These are phyloP conservation scores for Cyprinodon diabolis DNA, from an alignment of 2,797 vertebrate species.

Conservation along the genomic window DNA sequence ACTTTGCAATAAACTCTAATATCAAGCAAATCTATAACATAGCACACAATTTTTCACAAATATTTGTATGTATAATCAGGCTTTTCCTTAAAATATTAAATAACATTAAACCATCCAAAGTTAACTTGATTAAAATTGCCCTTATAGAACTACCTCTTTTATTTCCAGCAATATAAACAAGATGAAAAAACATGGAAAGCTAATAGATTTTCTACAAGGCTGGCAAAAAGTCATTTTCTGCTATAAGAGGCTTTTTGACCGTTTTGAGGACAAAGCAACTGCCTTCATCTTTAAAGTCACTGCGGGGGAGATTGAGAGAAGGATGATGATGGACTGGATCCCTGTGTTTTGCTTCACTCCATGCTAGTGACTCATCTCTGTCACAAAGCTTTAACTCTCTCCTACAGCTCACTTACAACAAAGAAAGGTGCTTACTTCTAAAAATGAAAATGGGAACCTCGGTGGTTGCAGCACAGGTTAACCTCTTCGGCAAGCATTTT, in stretches of 20 bases:
- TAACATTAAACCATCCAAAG: background rate
- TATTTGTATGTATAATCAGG: background rate
- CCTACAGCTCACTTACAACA: constrained; percentile 32
- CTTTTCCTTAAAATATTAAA: background rate
- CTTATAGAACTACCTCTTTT: background rate
- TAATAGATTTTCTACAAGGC: constrained; percentile 5
- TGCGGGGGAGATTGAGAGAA: constrained; percentile 35
- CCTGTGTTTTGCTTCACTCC: constrained; percentile 27
- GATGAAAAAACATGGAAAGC: background rate
- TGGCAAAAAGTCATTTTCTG: constrained; percentile 28
- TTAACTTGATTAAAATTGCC: background rate
- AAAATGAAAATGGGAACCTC: constrained; percentile 45
- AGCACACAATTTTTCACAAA: background rate
- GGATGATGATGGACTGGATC: constrained; percentile 42
- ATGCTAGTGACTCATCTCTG: constrained; percentile 40
- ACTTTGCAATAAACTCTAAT: background rate
- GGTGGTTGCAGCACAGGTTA: constrained; percentile 36
- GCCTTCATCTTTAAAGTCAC: constrained; percentile 54
- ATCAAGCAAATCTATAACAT: too few species aligned
- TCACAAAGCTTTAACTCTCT: constrained; percentile 42
- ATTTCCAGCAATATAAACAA: background rate
- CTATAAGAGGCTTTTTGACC: constrained; percentile 27
- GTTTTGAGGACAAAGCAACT: constrained; percentile 19
- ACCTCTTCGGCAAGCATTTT: constrained; percentile 39
- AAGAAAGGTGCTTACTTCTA: constrained; percentile 41